Evolutionary conservation across 1,140 invertebrate genomes (phyloP), one percentile per base, ranked within the genome.

Genomic region (Nebria ingens): DNA sequence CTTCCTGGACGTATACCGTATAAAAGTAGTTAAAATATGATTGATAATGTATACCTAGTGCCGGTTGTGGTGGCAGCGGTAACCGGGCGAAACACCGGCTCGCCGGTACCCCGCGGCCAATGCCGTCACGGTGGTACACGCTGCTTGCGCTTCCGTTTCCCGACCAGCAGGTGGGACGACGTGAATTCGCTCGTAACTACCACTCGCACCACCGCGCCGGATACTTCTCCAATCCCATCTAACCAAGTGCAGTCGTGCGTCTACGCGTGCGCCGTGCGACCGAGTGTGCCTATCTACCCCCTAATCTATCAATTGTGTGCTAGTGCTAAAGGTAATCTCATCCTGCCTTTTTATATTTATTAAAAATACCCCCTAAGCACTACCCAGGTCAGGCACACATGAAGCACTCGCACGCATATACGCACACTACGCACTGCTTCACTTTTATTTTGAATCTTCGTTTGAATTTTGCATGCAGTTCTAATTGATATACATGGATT

Each of bases 91-190:
- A 61, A 69, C 71, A 68, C 73, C 71, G 59, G 70, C 64, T 62
- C 69, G 69, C 56, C 67, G 70, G 59, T 68, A 69, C 50, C 60
- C 25, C 72, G 57, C 72, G 73, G 59, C 66, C 65, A 62, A 79
- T 86, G 72, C 84, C 85, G 20, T 86, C 86, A 57, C 77, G 87
- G 64, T 91, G 87, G 89, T 91, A 89, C 77, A 91, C 88, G 55
- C 80, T 93, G 58, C 80, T 93, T 71, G 90, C 90, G 57, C 80
- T 93, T 64, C 90, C 89, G 60, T 93, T 93, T 74, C 88, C 89
- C 65, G 90, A 93, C 75, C 89, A 92, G 76, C 89, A 90, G 70
- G 83, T 91, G 64, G 89, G 88, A 57, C 74, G 89, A 61, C 77
- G 89, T 56, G 88, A 92, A 72, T 86, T 90, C 68, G 81, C 82